Evolutionary conservation across 2,888 invertebrate species (phyloP).

Genomic region (Ophraella communa): DNA sequence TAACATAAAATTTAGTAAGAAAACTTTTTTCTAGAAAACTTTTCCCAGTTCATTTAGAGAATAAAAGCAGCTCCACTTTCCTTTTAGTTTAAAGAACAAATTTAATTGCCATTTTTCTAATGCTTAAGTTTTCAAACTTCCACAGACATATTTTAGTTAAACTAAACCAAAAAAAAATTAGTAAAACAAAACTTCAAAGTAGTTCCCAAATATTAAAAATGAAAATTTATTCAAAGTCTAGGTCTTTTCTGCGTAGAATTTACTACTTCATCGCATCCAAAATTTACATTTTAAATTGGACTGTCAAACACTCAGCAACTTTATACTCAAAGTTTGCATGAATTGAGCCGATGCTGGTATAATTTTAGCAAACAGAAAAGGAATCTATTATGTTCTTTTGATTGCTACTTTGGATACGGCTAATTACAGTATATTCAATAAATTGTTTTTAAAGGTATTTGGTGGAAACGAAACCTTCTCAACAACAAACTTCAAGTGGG

Average conservation of each 20-base stretch:
- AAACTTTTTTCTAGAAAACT: neutral
- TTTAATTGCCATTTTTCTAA: conserved; percentile 9
- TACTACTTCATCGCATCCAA: conserved; percentile 17
- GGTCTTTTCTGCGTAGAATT: conserved; percentile 20
- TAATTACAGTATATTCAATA: neutral
- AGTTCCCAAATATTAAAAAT: conserved; percentile 15
- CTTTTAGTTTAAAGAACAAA: neutral
- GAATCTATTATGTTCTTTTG: neutral
- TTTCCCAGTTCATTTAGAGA: neutral
- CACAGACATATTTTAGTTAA: conserved; percentile 12
- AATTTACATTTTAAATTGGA: conserved; percentile 28
- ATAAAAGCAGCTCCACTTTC: neutral
- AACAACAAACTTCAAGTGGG: no score
- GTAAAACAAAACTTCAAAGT: conserved; percentile 22
- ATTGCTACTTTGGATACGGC: neutral
- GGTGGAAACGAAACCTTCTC: no score
- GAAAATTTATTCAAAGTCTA: conserved; percentile 19
- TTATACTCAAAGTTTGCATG: conserved; percentile 18
- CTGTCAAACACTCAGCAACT: conserved; percentile 23
- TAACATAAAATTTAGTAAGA: neutral
- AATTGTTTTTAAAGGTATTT: neutral
- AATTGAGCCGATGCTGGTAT: conserved; percentile 13
- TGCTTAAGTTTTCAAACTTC: neutral
- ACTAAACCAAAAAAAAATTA: conserved; percentile 1
- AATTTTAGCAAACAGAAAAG: conserved; percentile 1